Evolutionary conservation across 2,113 vertebrate genomes (phyloP), one percentile per base, ranked within the genome.

Genomic region (Sturnira hondurensis): DNA sequence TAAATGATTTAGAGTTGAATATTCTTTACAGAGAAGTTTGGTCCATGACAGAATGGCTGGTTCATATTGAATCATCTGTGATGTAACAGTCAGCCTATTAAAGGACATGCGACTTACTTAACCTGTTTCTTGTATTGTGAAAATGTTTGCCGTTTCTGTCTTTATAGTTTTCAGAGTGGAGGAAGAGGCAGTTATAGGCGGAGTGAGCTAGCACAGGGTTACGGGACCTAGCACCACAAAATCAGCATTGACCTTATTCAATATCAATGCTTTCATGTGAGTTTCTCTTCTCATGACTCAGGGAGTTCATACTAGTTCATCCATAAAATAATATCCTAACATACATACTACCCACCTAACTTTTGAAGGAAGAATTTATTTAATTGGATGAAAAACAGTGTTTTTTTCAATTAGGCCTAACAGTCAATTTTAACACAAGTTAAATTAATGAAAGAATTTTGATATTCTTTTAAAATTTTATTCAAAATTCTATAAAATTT

Each of bases 331-430:
- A n/a, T 73, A 3, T 47, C 14, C 8, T 12, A 54, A 50, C 38
- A 47, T 4, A 77, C 7, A 68, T 5, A 38, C 7, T 68, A 26
- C 9, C 11, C 20, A 78, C 20, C 5, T 58, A 87, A 24, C 11
- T 17, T 86, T 15, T 83, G 47, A 95, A 84, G 38, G 74, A 86
- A 97, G 4, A 76, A 38, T 89, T 95, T 78, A 83, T 61, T 54
- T 71, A 80, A 80, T 65, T 26, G 76, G 22, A 45, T 73, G 26
- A 58, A 89, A 86, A 89, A 36, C 4, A 45, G 81, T 15, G 5
- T 47, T 7, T 24, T 87, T 19, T 70, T 45, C 22, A 93, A 50
- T 94, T 84, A 82, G 80, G 43, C 13, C 4, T 73, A 47, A 70
- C 17, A 78, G 33, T 95, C 80, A 94, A 65, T 33, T 67, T 86